phyloP scores from a whole-genome alignment of 1,140 invertebrate species.

The Apis mellifera region DNA sequence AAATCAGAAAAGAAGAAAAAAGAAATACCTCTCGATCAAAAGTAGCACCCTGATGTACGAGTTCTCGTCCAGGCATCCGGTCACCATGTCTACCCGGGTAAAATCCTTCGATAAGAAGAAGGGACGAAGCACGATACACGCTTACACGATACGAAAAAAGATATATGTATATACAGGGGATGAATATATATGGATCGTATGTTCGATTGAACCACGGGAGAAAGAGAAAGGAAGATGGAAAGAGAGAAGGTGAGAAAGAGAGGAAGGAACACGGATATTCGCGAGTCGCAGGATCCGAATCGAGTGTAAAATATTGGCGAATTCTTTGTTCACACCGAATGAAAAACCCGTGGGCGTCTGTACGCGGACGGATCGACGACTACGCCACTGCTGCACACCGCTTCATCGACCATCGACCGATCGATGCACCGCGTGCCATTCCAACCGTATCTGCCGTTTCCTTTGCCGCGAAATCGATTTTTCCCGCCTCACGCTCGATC shows the following conservation, averaged over 20 bases:
- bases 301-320: conserved; percentile 13
- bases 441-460: conserved; percentile 14
- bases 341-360: conserved; percentile 18
- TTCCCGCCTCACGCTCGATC: not conserved
- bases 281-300: not conserved
- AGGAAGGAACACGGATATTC: not conserved
- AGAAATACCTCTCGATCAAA: conserved; percentile 43
- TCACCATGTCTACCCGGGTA: conserved; percentile 14
- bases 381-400: conserved; percentile 17
- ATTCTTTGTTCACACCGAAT: not conserved
- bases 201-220: not conserved
- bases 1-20: too few species aligned
- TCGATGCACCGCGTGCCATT: conserved; percentile 33
- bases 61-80: conserved; percentile 37
- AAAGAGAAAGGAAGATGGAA: not conserved
- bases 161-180: too few species aligned
- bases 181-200: too few species aligned
- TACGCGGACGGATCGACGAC: conserved; percentile 17
- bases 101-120: not conserved
- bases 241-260: not conserved
- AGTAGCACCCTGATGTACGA: conserved; percentile 38
- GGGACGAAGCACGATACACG: too few species aligned
- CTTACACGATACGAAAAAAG: too few species aligned
- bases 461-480: conserved; percentile 23
- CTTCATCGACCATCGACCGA: conserved; percentile 14